phyloP scores from a whole-genome alignment of 2,888 invertebrate species.

The Stenichneumon culpator region DNA sequence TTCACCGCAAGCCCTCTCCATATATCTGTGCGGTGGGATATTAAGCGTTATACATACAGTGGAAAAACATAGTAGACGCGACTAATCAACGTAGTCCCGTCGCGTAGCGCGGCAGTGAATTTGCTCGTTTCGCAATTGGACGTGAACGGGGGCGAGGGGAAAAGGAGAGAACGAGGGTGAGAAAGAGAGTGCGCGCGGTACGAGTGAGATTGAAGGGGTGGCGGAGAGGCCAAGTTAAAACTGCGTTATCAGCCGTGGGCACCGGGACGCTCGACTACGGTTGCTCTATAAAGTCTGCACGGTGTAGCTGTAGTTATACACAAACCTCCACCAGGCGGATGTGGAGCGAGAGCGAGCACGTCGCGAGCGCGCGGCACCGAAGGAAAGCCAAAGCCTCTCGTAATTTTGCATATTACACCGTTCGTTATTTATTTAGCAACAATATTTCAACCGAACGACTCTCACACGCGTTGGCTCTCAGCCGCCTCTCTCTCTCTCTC shows the following conservation, averaged over 20 bases:
- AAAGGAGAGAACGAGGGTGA: slow-evolving; percentile 37
- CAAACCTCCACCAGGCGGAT: slow-evolving; percentile 64
- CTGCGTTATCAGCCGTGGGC: slow-evolving; percentile 75
- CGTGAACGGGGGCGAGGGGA: slow-evolving; percentile 61
- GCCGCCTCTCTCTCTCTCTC: slow-evolving; percentile 47
- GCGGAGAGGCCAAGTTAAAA: slow-evolving; percentile 75
- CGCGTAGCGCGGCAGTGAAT: slow-evolving; percentile 67
- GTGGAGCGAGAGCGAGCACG: slow-evolving; percentile 64
- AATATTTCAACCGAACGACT: slow-evolving; percentile 80
- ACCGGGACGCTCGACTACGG: slow-evolving; percentile 64
- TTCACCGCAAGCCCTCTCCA: neutral
- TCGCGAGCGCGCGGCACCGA: slow-evolving; percentile 61
- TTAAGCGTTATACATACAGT: slow-evolving; percentile 29
- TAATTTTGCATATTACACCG: slow-evolving; percentile 81
- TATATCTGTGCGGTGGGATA: neutral
- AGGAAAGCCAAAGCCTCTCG: slow-evolving; percentile 71
- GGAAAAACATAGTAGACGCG: slow-evolving; percentile 46
- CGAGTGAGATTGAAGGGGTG: slow-evolving; percentile 36
- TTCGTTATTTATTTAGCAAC: slow-evolving; percentile 82
- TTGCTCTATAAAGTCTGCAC: slow-evolving; percentile 31
- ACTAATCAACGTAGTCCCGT: slow-evolving; percentile 70
- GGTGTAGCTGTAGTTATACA: slow-evolving; percentile 41
- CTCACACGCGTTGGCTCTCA: slow-evolving; percentile 74
- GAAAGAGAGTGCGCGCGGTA: slow-evolving; percentile 24
- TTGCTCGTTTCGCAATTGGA: slow-evolving; percentile 67